phyloP scores from a whole-genome alignment of 2,888 invertebrate species.

The Megalurothrips usitatus region DNA sequence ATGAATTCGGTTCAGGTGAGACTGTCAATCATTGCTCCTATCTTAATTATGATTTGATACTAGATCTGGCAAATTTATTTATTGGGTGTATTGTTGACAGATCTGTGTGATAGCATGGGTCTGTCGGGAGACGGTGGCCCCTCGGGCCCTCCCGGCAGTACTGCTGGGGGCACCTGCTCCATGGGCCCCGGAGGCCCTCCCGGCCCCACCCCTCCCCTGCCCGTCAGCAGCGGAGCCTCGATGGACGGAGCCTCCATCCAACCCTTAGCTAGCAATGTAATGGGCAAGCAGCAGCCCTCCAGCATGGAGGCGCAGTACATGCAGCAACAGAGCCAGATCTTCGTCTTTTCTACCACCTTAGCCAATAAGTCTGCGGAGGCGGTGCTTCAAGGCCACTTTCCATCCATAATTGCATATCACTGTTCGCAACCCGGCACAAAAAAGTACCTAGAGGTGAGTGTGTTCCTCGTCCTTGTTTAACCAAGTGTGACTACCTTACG shows the following conservation, averaged over 20 bases:
- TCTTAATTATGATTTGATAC: background rate
- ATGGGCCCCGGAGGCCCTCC: background rate
- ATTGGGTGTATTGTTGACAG: slow-evolving; percentile 33
- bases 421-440: slow-evolving; percentile 93
- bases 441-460: slow-evolving; percentile 79
- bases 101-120: slow-evolving; percentile 37
- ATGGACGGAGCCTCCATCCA: slow-evolving; percentile 49
- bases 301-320: slow-evolving; percentile 81
- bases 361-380: slow-evolving; percentile 94
- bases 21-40: background rate
- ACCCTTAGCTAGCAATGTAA: slow-evolving; percentile 70
- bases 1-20: slow-evolving; percentile 40
- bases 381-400: slow-evolving; percentile 81
- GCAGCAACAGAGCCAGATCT: slow-evolving; percentile 97
- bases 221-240: background rate
- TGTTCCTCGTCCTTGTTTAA: background rate
- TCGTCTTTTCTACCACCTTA: slow-evolving; percentile 90
- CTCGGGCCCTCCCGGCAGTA: slow-evolving; percentile 36
- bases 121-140: slow-evolving; percentile 35
- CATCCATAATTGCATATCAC: slow-evolving; percentile 90
- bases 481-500: background rate
- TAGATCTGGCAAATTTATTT: background rate
- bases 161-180: slow-evolving; percentile 37
- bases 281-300: slow-evolving; percentile 61
- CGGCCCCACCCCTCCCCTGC: background rate